A percentile compares a stretch with the other conserved stretches of the same genome.
These are phyloP conservation scores for Himalopsyche phryganea DNA, from an alignment of 1,140 invertebrate species.

Conservation along the genomic window DNA sequence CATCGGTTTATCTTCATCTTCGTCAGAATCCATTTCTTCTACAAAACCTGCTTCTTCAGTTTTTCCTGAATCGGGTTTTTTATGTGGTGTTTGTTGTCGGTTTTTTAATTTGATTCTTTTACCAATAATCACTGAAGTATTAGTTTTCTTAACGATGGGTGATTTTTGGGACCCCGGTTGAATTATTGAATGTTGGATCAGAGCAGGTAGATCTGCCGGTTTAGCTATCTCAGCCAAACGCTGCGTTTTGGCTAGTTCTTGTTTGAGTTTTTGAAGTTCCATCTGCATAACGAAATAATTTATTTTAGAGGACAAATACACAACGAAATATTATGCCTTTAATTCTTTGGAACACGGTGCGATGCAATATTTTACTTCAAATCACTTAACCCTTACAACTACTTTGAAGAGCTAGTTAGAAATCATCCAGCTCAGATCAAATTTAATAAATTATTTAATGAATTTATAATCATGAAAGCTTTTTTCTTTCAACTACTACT, in stretches of 20 bases:
- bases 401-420: too few relatives aligned
- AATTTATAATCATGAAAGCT: too few relatives aligned
- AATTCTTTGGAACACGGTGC: too few relatives aligned
- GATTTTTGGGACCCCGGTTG: constrained; percentile 25
- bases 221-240: constrained; percentile 75
- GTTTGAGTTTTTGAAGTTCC: constrained; percentile 64
- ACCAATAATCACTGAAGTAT: constrained; percentile 45
- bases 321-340: too few relatives aligned
- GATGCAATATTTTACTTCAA: too few relatives aligned
- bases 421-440: too few relatives aligned
- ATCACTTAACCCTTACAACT: too few relatives aligned
- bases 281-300: constrained; percentile 47
- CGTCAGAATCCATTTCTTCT: constrained; percentile 50
- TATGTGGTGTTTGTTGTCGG: constrained; percentile 36
- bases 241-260: constrained; percentile 65
- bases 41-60: constrained; percentile 42
- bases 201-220: constrained; percentile 64
- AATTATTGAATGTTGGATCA: constrained; percentile 35
- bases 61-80: constrained; percentile 33
- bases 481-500: too few relatives aligned
- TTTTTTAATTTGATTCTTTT: constrained; percentile 38
- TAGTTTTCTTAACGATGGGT: constrained; percentile 37
- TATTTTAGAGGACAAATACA: too few relatives aligned
- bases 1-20: constrained; percentile 34
- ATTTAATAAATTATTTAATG: too few relatives aligned